phyloP scores from a whole-genome alignment of 2,113 vertebrate species.

The Scolopax mira region DNA sequence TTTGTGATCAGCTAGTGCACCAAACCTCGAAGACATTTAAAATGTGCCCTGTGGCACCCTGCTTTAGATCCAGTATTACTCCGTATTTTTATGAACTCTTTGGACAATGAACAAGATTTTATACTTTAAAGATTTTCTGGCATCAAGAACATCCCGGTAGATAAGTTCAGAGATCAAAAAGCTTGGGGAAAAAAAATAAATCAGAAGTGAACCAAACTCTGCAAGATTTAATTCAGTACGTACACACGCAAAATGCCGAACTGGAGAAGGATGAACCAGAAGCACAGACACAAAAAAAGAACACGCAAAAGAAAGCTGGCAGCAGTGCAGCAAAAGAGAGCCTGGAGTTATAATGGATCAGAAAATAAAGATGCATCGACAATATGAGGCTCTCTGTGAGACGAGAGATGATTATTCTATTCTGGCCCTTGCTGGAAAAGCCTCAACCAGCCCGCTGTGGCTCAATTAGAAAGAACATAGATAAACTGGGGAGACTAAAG shows the following conservation, averaged over 20 bases:
- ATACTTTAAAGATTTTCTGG: background rate
- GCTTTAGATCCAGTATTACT: background rate
- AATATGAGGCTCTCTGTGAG: background rate
- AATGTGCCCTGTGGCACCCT: background rate
- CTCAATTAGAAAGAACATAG: slow-evolving; percentile 1
- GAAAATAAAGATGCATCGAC: background rate
- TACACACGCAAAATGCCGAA: background rate
- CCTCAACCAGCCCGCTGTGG: background rate
- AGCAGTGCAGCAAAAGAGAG: background rate
- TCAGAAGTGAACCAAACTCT: background rate
- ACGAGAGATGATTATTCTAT: background rate
- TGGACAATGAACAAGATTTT: background rate
- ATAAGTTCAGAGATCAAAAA: background rate
- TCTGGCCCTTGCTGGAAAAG: background rate
- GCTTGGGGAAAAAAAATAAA: background rate
- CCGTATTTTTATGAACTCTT: background rate
- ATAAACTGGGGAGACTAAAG: background rate
- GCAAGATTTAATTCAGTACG: background rate
- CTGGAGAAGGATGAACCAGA: background rate
- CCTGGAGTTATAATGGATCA: background rate
- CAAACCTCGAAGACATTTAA: background rate
- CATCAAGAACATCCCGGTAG: background rate
- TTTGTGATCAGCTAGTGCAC: background rate
- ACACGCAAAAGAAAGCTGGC: background rate
- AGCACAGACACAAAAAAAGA: background rate